Evolutionary conservation across 2,113 vertebrate species (phyloP), one percentile per base, ranked within the genome.

Genomic region (Grantiella picta): DNA sequence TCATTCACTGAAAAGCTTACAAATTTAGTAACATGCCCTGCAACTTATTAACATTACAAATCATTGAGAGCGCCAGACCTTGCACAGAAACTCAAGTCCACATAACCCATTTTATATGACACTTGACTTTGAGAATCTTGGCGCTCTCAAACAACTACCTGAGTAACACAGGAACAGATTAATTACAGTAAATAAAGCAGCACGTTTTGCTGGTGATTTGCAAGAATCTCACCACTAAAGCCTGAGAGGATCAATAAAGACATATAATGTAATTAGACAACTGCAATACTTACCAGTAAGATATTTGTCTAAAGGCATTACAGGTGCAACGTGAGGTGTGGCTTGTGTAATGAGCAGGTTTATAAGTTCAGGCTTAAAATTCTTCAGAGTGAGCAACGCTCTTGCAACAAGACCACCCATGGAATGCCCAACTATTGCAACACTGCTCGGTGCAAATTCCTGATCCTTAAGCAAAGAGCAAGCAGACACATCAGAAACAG

Each of bases 361-460:
- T 94, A 99, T 98, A 81, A 99, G 97, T 11, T 97, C 98, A 31
- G 98, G 97, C 91, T 98, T 99, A 95, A 99, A 99, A 81, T 98
- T 98, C 76, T 99, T 99, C 90, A 99, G 85, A 16, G 99, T 99
- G 94, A 99, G 99, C 76, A 99, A 97, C 0, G 99, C 99, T 92
- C 99, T 98, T 71, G 99, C 99, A 94, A 99, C 98, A 80, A 99
- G 99, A 31, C 99, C 99, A n/a, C 99, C 99, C 99, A 99, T 99
- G 68, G 99, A 99, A 96, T 99, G 99, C 24, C 99, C 99, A 22
- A 99, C 98, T 44, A 99, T 97, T 29, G 98, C 98, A 87, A 99
- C 99, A 49, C 98, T 99, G 85, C 92, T 98, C 0, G 99, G 99
- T 47, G 99, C 98, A 73, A 96, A 98, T 47, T 98, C 98, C 69